Base-by-base conservation (phyloP, 2,797 vertebrate species). In the Pseudomugil gertrudae region DNA sequence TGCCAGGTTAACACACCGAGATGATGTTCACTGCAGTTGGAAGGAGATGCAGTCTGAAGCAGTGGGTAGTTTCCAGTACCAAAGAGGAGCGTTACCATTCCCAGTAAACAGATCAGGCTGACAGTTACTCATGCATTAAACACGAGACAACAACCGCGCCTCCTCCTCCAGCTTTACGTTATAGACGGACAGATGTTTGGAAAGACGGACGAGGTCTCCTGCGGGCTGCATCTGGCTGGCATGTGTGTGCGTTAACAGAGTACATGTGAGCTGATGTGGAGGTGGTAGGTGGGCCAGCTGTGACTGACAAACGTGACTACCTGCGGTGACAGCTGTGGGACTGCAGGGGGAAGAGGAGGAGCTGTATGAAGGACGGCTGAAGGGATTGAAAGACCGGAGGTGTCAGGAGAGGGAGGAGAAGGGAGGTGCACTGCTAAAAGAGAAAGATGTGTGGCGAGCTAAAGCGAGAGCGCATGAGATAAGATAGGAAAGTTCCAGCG, bases 271-370 rank as follows among this genome's bases (percentile, higher is more conserved):
- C 9, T 3, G 29, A 52, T 19, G 74, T 74, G 4, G 19, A 33
- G 74, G 80, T 84, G 83, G 83, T 85, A 81, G 82, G 87, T 76
- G 86, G 74, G 60, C 82, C 78, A 73, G 82, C 74, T 68, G 76
- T 85, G 84, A 89, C 57, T 89, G 91, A 91, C 79, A 74, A 79
- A 83, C 69, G 53, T 79, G 78, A 79, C 68, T 59, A 81, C 80
- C 40, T 50, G 69, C 64, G 23, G 69, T 73, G 90, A 90, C 88
- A 88, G 87, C 69, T 33, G 50, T 72, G 81, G 72, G 64, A 78
- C 67, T 29, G 4, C 53, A n/a, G 60, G 70, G 80, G 76, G 76
- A 71, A 57, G 59, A 69, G 84, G 83, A 8, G 80, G 76, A 30
- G 69, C 53, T 55, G 56, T 63, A 74, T 63, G 60, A 59, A 36